Percentiles rank a stretch among this genome's conserved stretches.
Evolutionary conservation across 35 echinoderm and acorn worm species (phyloP).

Genomic region (Amphiura filiformis): DNA sequence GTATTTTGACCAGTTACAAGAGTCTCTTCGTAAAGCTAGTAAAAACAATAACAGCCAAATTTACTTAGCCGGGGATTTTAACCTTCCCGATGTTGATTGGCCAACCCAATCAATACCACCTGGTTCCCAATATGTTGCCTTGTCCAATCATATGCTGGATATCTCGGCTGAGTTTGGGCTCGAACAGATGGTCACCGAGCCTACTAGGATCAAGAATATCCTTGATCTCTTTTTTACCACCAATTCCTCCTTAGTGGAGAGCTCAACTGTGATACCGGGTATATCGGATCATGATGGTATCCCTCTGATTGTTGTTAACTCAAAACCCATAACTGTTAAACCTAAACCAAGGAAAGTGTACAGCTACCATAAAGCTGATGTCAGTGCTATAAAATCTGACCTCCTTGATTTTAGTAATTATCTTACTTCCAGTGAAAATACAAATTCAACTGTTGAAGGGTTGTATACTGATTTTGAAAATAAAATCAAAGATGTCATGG

Average conservation of each 20-base stretch:
- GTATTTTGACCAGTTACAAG: constrained; percentile 14
- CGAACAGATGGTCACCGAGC: constrained; percentile 15
- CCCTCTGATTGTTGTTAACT: background rate
- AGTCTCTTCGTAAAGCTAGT: background rate
- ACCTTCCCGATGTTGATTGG: constrained; percentile 25
- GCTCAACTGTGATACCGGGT: constrained; percentile 7
- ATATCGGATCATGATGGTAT: constrained; percentile 36
- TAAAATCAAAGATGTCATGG: no score
- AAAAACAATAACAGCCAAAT: constrained; percentile 3
- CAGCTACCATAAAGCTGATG: no score
- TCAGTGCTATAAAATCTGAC: no score
- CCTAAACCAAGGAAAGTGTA: background rate
- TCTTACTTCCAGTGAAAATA: no score
- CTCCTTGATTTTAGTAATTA: no score
- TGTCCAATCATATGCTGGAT: constrained; percentile 14
- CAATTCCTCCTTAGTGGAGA: constrained; percentile 13
- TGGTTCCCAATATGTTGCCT: constrained; percentile 12
- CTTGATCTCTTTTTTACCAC: constrained; percentile 33
- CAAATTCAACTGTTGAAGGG: no score
- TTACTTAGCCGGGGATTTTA: constrained; percentile 26
- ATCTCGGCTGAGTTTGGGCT: background rate
- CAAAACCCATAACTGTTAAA: background rate
- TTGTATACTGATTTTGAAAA: no score
- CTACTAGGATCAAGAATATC: constrained; percentile 12
- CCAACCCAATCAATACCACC: background rate